phyloP scores from a whole-genome alignment of 2,797 vertebrate genomes.

The Macropodus opercularis region DNA sequence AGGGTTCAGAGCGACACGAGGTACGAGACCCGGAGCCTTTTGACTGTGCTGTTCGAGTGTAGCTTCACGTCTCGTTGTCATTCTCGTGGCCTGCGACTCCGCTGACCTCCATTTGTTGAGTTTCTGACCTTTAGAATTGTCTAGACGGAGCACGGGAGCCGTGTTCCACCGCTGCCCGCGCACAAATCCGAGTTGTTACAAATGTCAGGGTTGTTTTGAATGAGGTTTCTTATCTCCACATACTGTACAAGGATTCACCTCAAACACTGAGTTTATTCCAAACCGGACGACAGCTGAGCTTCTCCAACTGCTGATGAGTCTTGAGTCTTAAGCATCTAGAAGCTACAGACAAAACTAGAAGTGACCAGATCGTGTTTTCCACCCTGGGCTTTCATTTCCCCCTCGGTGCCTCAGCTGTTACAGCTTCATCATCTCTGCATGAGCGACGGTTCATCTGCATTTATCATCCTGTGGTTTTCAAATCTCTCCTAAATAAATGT shows the following conservation, averaged over 20 bases:
- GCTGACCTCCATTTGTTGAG: neutral
- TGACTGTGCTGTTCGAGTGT: too few species aligned
- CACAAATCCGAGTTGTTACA: neutral
- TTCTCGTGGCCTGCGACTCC: neutral
- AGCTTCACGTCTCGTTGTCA: too few species aligned
- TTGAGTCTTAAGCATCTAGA: neutral
- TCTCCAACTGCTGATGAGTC: neutral
- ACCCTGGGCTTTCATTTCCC: constrained; percentile 13
- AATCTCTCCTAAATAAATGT: neutral
- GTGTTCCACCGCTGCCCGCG: neutral
- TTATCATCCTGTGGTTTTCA: neutral
- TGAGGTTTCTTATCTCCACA: neutral
- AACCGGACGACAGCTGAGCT: constrained; percentile 9
- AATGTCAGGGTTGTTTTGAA: neutral
- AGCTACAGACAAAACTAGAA: neutral
- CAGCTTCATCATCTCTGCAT: constrained; percentile 17
- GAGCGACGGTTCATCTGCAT: constrained; percentile 10
- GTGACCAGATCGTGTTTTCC: constrained; percentile 1
- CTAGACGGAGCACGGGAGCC: neutral
- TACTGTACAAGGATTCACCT: too few species aligned
- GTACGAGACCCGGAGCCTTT: too few species aligned
- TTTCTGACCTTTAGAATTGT: neutral
- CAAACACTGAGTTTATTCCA: constrained; percentile 27
- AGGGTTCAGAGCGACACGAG: too few species aligned
- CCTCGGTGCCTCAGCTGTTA: neutral